Percentiles rank a stretch among this genome's conserved stretches.
phyloP scores from a whole-genome alignment of 2,113 vertebrate genomes.

The Bujurquina vittata region DNA sequence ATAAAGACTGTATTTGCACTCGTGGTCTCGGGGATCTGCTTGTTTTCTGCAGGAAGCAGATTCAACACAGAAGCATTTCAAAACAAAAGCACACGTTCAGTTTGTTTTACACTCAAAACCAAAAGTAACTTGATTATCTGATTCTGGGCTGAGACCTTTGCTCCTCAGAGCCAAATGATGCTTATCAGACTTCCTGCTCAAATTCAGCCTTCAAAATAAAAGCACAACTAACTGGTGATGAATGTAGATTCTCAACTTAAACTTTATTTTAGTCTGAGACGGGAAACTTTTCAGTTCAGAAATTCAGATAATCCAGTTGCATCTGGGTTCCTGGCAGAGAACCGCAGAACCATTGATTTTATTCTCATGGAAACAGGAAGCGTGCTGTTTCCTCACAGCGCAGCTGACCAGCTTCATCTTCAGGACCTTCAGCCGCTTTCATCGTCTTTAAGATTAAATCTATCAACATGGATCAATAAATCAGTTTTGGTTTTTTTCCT shows the following conservation, averaged over 20 bases:
- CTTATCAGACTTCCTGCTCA: constrained; percentile 2
- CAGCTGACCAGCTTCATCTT: neutral
- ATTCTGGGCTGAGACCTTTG: neutral
- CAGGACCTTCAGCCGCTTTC: neutral
- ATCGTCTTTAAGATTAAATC: neutral
- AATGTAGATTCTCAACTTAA: neutral
- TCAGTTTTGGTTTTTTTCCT: neutral
- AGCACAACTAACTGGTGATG: constrained; percentile 9
- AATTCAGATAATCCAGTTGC: neutral
- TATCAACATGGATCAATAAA: neutral
- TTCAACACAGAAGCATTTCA: neutral
- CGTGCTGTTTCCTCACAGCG: neutral
- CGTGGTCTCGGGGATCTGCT: rapidly evolving
- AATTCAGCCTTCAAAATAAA: neutral
- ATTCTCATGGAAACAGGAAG: neutral
- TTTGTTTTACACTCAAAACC: constrained; percentile 15
- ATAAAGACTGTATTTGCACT: neutral
- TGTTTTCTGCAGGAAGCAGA: neutral
- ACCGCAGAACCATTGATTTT: neutral
- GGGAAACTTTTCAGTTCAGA: neutral
- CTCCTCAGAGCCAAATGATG: neutral
- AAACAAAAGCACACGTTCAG: neutral
- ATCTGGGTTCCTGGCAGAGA: neutral
- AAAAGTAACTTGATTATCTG: neutral
- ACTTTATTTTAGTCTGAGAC: neutral